These are phyloP conservation scores for Hirundichthys speculiger DNA, from an alignment of 2,113 vertebrate species.

Conservation along the genomic window DNA sequence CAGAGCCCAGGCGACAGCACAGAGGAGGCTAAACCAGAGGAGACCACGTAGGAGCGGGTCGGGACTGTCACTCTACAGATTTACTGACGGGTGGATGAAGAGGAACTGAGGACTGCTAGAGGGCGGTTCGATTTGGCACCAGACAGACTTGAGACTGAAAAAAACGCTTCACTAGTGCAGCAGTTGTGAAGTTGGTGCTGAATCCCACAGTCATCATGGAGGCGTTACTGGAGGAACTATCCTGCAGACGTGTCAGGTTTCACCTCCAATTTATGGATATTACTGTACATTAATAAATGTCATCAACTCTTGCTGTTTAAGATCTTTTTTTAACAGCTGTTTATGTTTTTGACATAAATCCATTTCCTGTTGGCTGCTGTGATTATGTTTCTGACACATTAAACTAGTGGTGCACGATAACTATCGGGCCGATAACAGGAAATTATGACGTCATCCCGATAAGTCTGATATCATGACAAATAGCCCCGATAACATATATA, in stretches of 20 bases:
- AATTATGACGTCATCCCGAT: too few relatives aligned
- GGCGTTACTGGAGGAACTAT: not conserved
- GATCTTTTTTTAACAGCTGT: not conserved
- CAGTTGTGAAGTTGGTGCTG: not conserved
- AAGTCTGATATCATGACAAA: too few relatives aligned
- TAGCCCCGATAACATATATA: too few relatives aligned
- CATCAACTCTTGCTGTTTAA: not conserved
- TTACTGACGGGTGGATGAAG: not conserved
- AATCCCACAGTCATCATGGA: not conserved
- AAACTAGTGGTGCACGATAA: too few relatives aligned
- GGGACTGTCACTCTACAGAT: constrained; percentile 15
- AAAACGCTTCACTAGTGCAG: constrained; percentile 2
- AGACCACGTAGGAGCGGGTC: constrained; percentile 40
- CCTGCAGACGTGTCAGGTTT: too few relatives aligned
- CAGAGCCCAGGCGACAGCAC: constrained; percentile 42
- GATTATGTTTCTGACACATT: too few relatives aligned
- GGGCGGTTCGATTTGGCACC: not conserved
- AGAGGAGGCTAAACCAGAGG: constrained; percentile 11
- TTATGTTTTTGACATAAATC: not conserved
- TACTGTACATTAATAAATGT: constrained; percentile 43
- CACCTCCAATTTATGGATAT: too few relatives aligned
- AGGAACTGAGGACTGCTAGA: not conserved
- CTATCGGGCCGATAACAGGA: too few relatives aligned
- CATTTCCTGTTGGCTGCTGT: too few relatives aligned
- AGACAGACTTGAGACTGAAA: not conserved